A percentile compares a stretch with the other conserved stretches of the same genome.
phyloP scores from a whole-genome alignment of 2,797 vertebrate species.

The Zalophus californianus region DNA sequence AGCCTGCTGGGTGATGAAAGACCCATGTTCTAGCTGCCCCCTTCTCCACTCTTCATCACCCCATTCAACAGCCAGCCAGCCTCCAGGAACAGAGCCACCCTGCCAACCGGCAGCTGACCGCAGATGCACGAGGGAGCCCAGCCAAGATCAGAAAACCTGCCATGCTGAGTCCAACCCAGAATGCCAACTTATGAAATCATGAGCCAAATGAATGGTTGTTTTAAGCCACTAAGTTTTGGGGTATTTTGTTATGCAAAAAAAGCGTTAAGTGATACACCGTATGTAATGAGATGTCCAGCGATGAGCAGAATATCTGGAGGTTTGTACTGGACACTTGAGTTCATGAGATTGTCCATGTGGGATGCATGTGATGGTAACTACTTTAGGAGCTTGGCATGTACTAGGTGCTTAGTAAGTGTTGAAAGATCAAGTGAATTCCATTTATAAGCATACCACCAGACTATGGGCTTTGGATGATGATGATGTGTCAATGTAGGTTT shows the following conservation, averaged over 20 bases:
- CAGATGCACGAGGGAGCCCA: neutral
- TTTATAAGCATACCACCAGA: neutral
- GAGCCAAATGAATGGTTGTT: neutral
- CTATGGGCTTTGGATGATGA: accelerated
- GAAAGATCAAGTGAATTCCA: neutral
- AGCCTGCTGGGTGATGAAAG: neutral
- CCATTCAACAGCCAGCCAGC: neutral
- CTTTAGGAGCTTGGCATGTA: neutral
- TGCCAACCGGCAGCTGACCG: neutral
- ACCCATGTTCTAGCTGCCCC: neutral
- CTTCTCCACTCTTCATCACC: neutral
- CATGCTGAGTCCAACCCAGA: neutral
- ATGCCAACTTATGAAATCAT: accelerated
- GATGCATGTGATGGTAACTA: accelerated
- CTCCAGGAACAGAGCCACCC: neutral
- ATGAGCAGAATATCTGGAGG: neutral
- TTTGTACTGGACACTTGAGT: neutral
- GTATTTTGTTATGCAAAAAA: neutral
- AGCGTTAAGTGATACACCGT: neutral
- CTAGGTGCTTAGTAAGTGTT: neutral
- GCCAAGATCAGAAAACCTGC: neutral
- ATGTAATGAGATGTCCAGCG: accelerated
- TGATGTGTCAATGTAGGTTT: accelerated
- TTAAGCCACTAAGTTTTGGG: neutral
- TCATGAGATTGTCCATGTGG: neutral